Evolutionary conservation across 2,797 vertebrate genomes (phyloP), one percentile per base, ranked within the genome.

Genomic region (Nannoperca australis): DNA sequence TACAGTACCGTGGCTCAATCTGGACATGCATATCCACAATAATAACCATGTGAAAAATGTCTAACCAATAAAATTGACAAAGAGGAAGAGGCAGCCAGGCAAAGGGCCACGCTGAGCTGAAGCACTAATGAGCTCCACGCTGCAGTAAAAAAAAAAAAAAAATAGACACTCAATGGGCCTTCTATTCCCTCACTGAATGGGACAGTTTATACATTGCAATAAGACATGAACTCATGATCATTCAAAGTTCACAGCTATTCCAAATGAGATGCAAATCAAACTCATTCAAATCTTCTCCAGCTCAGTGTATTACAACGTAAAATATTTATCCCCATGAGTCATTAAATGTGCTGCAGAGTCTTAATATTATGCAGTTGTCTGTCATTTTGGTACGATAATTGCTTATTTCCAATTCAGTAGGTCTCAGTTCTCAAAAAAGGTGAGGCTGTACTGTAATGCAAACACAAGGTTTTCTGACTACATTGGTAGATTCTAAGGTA

Each of bases 101-200:
- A 18, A 59, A 66, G 72, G 65, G 81, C 60, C 8, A n/a, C 40
- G 63, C 69, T 24, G 38, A 78, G 62, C 66, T 18, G 58, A 82
- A 79, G 56, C 85, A 45, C 90, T 93, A 93, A 94, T 91, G 91
- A 93, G 85, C 73, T 85, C 70, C 47, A 51, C 74, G 15, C 73
- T 30, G 68, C 62, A 58, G 63, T 70, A 63, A 87, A 88, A 81
- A 77, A 69, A 56, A 20, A 63, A 85, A 88, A 81, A 79, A 71
- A 63, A 27, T 27, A 30, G 14, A 63, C 20, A 24, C 61, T 93
- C 86, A 91, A 86, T 86, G 71, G 76, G 79, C 64, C 83, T 84
- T 90, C 90, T 56, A 87, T 89, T 70, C 34, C 30, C 61, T 64
- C 13, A 4, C 7, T 79, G 70, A 85, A 79, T 63, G 70, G 15